Evolutionary conservation across 2,797 vertebrate genomes (phyloP).

Genomic region (Bufotes viridis): DNA sequence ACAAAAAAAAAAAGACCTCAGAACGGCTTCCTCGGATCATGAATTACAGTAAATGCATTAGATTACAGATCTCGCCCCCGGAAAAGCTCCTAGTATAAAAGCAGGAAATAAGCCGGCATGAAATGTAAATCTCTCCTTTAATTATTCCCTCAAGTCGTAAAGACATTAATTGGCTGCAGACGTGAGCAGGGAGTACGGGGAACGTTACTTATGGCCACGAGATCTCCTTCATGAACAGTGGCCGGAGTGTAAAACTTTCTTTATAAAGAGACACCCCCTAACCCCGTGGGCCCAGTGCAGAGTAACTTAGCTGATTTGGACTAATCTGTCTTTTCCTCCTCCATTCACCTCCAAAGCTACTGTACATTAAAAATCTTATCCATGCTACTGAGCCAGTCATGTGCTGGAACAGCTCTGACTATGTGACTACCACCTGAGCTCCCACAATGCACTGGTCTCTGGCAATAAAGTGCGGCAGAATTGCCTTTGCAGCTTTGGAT

Average conservation of each 20-base stretch:
- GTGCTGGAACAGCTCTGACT: neutral
- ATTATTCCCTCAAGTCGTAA: constrained; percentile 38
- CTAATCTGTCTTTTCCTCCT: neutral
- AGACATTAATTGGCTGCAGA: constrained; percentile 32
- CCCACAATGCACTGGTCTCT: neutral
- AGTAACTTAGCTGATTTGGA: neutral
- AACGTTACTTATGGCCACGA: neutral
- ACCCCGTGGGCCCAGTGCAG: no score
- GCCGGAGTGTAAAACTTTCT: neutral
- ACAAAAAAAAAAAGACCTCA: neutral
- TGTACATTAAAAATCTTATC: neutral
- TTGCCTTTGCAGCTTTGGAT: neutral
- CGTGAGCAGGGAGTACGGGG: neutral
- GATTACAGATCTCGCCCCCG: neutral
- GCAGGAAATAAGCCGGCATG: constrained; percentile 13
- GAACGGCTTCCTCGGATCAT: neutral
- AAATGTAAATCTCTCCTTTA: constrained; percentile 40
- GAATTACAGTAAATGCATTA: constrained; percentile 32
- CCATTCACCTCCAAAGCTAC: neutral
- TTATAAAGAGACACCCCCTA: neutral
- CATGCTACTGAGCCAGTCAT: neutral
- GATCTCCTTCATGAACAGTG: neutral
- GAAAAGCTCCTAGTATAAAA: constrained; percentile 27
- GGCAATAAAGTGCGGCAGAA: neutral
- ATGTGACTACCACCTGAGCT: neutral